A percentile compares a stretch with the other conserved stretches of the same genome.
phyloP scores from a whole-genome alignment of 2,797 vertebrate species.

The Calcarius lapponicus region DNA sequence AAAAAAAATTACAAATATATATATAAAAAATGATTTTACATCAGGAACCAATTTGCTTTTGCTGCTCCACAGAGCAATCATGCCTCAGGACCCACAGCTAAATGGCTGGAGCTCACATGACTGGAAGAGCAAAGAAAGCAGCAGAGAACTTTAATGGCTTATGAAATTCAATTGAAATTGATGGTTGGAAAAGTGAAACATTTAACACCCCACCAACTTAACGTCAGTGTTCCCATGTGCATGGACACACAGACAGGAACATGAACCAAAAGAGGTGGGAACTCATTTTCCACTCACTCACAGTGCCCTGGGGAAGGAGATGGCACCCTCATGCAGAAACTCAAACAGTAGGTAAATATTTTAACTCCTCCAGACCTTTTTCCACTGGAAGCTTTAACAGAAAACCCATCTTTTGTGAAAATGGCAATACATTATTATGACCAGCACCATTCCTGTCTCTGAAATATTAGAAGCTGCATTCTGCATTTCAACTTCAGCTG shows the following conservation, averaged over 20 bases:
- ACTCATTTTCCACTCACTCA: background rate
- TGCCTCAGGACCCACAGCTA: conserved; percentile 54
- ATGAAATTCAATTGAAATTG: conserved; percentile 64
- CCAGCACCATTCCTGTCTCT: background rate
- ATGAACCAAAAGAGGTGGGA: background rate
- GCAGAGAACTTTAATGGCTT: conserved; percentile 43
- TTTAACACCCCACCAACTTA: conserved; percentile 39
- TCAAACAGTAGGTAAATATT: background rate
- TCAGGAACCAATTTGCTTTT: conserved; percentile 56
- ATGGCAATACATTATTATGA: background rate
- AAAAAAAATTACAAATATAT: background rate
- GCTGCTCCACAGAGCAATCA: conserved; percentile 51
- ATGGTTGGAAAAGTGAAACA: conserved; percentile 38
- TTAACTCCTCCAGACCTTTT: background rate
- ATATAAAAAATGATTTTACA: background rate
- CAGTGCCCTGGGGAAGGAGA: background rate
- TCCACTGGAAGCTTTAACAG: background rate
- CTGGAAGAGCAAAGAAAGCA: conserved; percentile 53
- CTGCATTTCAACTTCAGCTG: background rate
- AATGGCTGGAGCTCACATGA: conserved; percentile 41
- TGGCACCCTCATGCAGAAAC: background rate
- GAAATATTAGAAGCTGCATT: background rate
- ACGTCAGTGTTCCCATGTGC: accelerated
- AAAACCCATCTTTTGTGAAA: background rate
- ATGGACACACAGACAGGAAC: background rate